Evolutionary conservation across 1,140 invertebrate genomes (phyloP).

Genomic region (Tyrophagus putrescentiae): DNA sequence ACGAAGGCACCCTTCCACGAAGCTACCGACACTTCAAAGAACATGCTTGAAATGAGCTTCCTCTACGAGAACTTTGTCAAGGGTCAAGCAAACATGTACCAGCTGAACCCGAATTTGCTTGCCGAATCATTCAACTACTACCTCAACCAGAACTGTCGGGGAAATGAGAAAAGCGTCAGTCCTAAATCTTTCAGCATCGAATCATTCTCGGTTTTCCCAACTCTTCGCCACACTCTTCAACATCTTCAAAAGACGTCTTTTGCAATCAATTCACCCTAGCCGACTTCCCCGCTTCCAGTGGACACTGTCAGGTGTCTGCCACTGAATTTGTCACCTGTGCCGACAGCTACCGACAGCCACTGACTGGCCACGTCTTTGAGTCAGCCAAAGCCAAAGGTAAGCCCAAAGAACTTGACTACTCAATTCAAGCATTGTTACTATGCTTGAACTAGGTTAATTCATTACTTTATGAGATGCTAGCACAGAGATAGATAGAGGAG

Average conservation of each 20-base stretch:
- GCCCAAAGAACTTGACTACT: neutral
- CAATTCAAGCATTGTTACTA: neutral
- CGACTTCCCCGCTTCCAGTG: no score
- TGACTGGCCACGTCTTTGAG: neutral
- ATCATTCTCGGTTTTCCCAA: constrained; percentile 11
- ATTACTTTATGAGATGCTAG: no score
- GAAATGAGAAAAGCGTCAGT: neutral
- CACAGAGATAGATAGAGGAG: no score
- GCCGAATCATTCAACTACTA: constrained; percentile 8
- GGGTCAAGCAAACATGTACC: neutral
- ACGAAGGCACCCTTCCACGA: neutral
- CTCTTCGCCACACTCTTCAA: no score
- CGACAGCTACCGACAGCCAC: neutral
- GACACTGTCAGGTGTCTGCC: no score
- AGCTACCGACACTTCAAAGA: neutral
- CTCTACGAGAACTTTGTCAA: constrained; percentile 8
- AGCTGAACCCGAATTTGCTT: constrained; percentile 3
- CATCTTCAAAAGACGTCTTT: neutral
- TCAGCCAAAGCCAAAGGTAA: constrained; percentile 1
- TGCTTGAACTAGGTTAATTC: constrained; percentile 6
- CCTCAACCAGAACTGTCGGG: neutral
- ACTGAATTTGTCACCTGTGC: neutral
- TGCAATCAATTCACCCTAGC: neutral
- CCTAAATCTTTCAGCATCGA: constrained; percentile 10
- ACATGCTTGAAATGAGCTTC: neutral